Evolutionary conservation across 1,140 invertebrate species (phyloP), one percentile per base, ranked within the genome.

Genomic region (Akabosia matsudoensis): DNA sequence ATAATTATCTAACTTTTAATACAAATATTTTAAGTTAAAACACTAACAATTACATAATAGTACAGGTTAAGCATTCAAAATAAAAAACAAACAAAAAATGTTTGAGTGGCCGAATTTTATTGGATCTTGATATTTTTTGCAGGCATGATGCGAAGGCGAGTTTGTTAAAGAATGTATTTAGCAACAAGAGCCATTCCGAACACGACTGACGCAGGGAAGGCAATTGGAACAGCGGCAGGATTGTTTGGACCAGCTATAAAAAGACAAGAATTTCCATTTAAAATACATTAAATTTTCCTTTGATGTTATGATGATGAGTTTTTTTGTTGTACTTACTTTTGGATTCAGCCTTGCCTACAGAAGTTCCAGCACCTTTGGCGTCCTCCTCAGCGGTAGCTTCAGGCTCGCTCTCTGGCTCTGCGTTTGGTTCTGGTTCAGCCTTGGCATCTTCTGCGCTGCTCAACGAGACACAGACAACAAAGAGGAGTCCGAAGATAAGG

Each of bases 401-500:
- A 33, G 71, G 28, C 74, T 76, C 78, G 16, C 73, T 64, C 37
- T 79, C 78, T 28, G 77, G 26, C 31, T 72, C 70, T n/a, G 78
- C 33, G 4, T 14, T 70, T 0, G 75, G 30, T 33, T 79, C 78
- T 10, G 79, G 76, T 24, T 79, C 76, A 18, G 79, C 37, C 33
- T 76, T 76, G 16, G 45, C 76, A 33, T 73, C 70, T 33, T 34
- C 61, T 70, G 76, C 33, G 70, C 37, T 33, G 45, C 61, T 67
- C 61, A 37, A 54, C 45, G 75, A 77, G 26, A 79, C 34, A 73
- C 76, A 77, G 37, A 79, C 28, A 24, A 78, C 54, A n/a, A 70
- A 74, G 24, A 79, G 72, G 24, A 79, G 73, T 70, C 79, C 79
- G 16, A 79, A 72, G 16, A 79, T 22, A 28, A 79, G 74, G n/a